phyloP scores from a whole-genome alignment of 2,113 vertebrate species.

The Capreolus pygargus region DNA sequence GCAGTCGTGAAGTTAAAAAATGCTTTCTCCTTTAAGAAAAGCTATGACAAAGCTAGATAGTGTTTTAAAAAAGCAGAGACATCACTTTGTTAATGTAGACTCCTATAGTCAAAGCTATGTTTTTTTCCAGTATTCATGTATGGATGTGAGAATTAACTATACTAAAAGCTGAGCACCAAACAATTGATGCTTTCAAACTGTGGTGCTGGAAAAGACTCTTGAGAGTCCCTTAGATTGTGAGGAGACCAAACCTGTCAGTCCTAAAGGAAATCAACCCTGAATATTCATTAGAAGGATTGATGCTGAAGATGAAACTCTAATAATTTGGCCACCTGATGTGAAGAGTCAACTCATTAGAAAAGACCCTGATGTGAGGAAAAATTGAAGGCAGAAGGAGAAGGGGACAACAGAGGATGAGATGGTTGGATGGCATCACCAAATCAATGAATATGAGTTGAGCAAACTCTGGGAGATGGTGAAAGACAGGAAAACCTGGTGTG shows the following conservation, averaged over 20 bases:
- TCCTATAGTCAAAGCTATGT: background rate
- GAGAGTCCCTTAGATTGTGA: background rate
- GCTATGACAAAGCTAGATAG: background rate
- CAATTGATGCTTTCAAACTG: background rate
- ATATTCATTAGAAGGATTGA: background rate
- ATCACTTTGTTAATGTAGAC: background rate
- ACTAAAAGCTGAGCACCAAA: background rate
- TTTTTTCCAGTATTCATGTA: background rate
- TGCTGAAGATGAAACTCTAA: background rate
- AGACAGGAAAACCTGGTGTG: background rate
- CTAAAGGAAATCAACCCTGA: background rate
- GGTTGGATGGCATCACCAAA: fast-evolving
- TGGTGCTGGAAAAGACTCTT: background rate
- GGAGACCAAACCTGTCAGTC: background rate
- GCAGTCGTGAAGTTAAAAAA: background rate
- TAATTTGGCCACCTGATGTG: background rate
- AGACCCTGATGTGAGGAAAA: background rate
- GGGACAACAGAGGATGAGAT: background rate
- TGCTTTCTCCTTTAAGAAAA: background rate
- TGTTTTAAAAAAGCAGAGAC: background rate
- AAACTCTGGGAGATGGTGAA: background rate
- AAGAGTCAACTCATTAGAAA: background rate
- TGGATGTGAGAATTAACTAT: background rate
- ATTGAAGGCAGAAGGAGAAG: background rate
- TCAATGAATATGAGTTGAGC: background rate